A percentile compares a stretch with the other conserved stretches of the same genome.
phyloP scores from a whole-genome alignment of 2,888 invertebrate genomes.

The Andrena trimmerana region DNA sequence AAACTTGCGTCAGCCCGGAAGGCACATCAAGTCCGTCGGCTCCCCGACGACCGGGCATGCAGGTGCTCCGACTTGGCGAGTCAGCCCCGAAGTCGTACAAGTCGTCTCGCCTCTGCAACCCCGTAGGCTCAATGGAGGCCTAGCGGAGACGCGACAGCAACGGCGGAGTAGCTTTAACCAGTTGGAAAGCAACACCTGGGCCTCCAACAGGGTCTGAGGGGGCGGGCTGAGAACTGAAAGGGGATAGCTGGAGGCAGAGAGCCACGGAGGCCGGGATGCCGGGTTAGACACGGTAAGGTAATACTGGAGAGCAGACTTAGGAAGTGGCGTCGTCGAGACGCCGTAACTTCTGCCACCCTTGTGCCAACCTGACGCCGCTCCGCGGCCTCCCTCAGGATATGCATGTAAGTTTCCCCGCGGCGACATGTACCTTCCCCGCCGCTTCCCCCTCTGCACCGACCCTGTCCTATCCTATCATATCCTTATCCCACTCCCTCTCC shows the following conservation, averaged over 20 bases:
- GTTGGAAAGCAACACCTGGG: constrained; percentile 75
- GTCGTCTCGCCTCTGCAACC: constrained; percentile 61
- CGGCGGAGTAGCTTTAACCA: constrained; percentile 74
- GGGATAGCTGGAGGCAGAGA: constrained; percentile 42
- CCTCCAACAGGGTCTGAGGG: constrained; percentile 48
- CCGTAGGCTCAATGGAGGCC: constrained; percentile 52
- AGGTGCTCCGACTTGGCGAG: constrained; percentile 38
- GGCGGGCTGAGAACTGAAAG: constrained; percentile 30
- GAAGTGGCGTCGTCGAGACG: constrained; percentile 83
- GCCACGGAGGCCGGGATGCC: constrained; percentile 49
- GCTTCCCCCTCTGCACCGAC: constrained; percentile 33
- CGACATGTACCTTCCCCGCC: constrained; percentile 74
- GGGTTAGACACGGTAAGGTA: constrained; percentile 71
- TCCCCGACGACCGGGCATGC: constrained; percentile 38
- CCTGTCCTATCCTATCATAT: constrained; percentile 78
- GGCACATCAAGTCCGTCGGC: constrained; percentile 81
- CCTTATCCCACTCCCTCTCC: constrained; percentile 55
- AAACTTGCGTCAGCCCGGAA: constrained; percentile 82
- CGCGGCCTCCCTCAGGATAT: constrained; percentile 74
- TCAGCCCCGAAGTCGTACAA: constrained; percentile 57
- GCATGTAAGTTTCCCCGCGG: constrained; percentile 80
- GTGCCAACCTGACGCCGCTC: constrained; percentile 79
- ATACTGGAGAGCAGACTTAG: constrained; percentile 79
- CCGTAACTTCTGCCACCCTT: constrained; percentile 84
- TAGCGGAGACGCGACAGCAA: constrained; percentile 36